phyloP scores from a whole-genome alignment of 2,113 vertebrate species.

The Phylloscopus trochiloides region DNA sequence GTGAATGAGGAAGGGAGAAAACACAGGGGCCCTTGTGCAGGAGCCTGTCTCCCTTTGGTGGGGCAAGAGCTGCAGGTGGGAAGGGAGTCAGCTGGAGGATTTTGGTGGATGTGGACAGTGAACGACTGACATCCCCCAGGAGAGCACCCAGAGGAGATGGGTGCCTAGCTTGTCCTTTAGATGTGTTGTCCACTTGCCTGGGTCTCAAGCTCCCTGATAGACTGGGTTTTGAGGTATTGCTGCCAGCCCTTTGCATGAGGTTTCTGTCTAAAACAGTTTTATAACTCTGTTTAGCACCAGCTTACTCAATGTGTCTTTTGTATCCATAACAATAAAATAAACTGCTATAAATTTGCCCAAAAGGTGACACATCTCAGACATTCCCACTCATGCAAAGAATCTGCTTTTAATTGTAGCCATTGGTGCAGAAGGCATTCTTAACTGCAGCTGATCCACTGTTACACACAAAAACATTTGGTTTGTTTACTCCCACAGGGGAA shows the following conservation, averaged over 20 bases:
- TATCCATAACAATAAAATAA: neutral
- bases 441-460: neutral
- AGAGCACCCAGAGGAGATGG: accelerated
- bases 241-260: neutral
- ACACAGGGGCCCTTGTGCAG: accelerated
- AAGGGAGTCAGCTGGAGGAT: neutral
- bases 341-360: neutral
- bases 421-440: neutral
- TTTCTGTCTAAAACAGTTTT: neutral
- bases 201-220: neutral
- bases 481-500: neutral
- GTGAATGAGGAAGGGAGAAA: neutral
- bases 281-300: neutral
- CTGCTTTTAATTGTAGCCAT: neutral
- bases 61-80: accelerated
- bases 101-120: accelerated
- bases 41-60: accelerated
- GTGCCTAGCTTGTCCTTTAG: neutral
- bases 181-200: neutral
- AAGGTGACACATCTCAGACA: neutral
- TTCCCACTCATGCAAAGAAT: neutral
- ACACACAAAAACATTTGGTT: neutral
- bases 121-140: neutral
- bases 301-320: neutral
- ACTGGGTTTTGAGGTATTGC: neutral